Percentiles rank a stretch among this genome's conserved stretches.
Evolutionary conservation across 1,140 invertebrate genomes (phyloP).

Genomic region (Solenopsis fugax): DNA sequence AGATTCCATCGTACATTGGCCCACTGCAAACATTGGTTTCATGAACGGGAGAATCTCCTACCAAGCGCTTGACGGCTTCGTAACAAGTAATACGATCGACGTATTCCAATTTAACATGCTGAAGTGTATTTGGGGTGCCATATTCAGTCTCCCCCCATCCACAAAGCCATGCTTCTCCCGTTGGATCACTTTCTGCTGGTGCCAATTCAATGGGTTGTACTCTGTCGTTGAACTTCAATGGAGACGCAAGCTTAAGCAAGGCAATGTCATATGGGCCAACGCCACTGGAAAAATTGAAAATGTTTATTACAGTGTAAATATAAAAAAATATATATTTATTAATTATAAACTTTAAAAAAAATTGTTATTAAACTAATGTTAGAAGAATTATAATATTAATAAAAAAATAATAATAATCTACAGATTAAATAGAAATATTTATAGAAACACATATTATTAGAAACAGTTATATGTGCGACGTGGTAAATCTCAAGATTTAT

Average conservation of each 20-base stretch:
- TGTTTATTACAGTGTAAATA: neutral
- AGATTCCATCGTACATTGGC: conserved; percentile 86
- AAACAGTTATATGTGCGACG: no score
- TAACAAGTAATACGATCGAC: conserved; percentile 71
- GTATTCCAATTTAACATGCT: conserved; percentile 69
- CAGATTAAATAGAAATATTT: no score
- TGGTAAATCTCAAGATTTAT: no score
- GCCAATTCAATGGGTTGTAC: conserved; percentile 87
- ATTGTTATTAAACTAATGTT: no score
- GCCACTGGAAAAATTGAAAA: conserved; percentile 69
- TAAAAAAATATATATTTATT: no score
- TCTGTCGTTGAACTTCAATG: conserved; percentile 80
- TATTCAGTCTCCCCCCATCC: no score
- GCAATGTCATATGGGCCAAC: conserved; percentile 89
- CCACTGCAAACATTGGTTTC: conserved; percentile 88
- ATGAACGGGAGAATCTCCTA: conserved; percentile 75
- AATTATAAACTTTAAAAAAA: neutral
- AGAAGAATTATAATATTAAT: no score
- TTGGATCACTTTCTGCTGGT: conserved; percentile 73
- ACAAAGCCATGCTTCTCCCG: conserved; percentile 80
- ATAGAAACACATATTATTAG: no score
- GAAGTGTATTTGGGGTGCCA: conserved; percentile 65
- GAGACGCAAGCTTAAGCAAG: conserved; percentile 87
- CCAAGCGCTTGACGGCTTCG: conserved; percentile 48
- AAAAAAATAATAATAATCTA: no score